These are phyloP conservation scores for Choloepus hoffmanni DNA, from an alignment of 2,113 vertebrate species.

Conservation along the genomic window DNA sequence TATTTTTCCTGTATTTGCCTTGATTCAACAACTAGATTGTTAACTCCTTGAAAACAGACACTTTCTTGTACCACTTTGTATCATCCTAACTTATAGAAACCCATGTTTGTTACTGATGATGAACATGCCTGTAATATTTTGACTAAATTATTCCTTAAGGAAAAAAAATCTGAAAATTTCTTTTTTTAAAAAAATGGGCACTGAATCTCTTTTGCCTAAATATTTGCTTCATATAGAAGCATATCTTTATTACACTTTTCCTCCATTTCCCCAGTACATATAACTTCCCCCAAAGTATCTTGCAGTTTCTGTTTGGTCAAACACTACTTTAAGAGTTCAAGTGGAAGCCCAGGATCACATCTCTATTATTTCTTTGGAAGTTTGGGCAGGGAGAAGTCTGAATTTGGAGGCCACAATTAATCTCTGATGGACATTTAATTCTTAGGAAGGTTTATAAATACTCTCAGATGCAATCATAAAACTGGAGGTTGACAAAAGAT, in stretches of 20 bases:
- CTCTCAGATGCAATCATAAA: slow-evolving; percentile 10
- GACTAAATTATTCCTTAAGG: slow-evolving; percentile 10
- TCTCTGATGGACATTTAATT: slow-evolving; percentile 20
- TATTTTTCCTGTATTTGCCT: slow-evolving; percentile 52
- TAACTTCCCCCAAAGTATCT: background rate
- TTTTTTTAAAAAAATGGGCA: background rate
- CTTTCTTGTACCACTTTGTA: background rate
- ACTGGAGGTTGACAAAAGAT: background rate
- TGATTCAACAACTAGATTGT: background rate
- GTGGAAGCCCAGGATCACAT: background rate
- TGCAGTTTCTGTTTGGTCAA: background rate
- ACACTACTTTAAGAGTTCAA: slow-evolving; percentile 4
- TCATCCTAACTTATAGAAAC: background rate
- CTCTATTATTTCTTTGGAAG: slow-evolving; percentile 26
- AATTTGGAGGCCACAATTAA: background rate
- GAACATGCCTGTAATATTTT: background rate
- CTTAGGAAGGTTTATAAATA: slow-evolving; percentile 16
- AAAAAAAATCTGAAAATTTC: background rate
- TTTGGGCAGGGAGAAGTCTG: background rate
- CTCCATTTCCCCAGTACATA: background rate
- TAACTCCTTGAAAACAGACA: slow-evolving; percentile 13
- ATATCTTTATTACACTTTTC: background rate
- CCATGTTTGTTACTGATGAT: background rate
- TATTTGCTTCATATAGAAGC: background rate
- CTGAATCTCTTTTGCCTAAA: background rate